A percentile compares a stretch with the other conserved stretches of the same genome.
Conservation (phyloP, 2,113 vertebrate genomes). For the Pseudorectes ferrugineus region DNA sequence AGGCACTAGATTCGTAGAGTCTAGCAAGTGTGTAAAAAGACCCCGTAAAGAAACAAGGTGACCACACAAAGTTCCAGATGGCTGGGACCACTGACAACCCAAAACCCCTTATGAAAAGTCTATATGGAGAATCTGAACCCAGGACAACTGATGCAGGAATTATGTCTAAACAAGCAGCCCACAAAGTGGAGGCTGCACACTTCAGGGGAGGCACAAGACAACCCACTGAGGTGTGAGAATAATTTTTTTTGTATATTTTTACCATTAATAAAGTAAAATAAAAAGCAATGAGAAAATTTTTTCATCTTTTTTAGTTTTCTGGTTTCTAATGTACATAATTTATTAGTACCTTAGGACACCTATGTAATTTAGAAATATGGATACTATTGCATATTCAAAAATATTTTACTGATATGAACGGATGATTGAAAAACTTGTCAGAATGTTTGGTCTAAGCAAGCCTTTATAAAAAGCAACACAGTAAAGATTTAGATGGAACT, state of each 20-base stretch:
- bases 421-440: not conserved
- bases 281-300: not conserved
- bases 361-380: not conserved
- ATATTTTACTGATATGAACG: not conserved
- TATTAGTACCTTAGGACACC: not conserved
- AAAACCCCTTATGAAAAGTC: not conserved
- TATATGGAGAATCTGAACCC: not conserved
- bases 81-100: not conserved
- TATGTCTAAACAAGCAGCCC: not conserved
- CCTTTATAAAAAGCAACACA: not conserved
- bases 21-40: constrained; percentile 59
- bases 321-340: not conserved
- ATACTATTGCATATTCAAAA: not conserved
- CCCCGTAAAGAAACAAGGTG: not conserved
- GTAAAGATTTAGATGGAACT: not conserved
- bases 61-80: not conserved
- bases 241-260: not conserved
- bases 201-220: not conserved
- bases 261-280: not conserved
- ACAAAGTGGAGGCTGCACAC: not conserved
- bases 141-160: not conserved
- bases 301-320: not conserved
- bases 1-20: constrained; percentile 55
- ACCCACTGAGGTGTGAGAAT: fast-evolving
- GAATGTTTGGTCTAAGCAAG: not conserved